Base-by-base conservation (phyloP, 2,888 invertebrate genomes). In the Eupithecia vulgata region DNA sequence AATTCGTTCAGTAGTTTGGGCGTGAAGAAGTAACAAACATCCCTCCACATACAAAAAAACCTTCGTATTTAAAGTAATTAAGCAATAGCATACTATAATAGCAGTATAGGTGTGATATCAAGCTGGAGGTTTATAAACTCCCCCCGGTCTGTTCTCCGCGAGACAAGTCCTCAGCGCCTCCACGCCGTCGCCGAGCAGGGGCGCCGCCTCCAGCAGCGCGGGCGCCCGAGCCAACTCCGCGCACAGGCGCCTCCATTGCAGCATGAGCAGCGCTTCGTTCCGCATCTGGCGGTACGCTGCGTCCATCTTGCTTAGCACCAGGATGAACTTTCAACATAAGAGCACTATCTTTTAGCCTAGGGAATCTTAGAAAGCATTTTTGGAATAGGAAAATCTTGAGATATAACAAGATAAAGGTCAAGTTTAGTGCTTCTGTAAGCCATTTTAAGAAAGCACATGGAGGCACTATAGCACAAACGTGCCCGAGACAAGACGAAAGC, bases 221-320 rank as follows among this genome's bases (percentile, higher is more conserved):
- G 97, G 95, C 35, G 95, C 94, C 82, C 96, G 97, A 2, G 91
- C 91, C 15, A 97, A 95, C 90, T 98, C 97, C 37, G 94, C 95
- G 80, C 96, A 95, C 34, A 98, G 91, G 64, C 97, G 95, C 10
- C 95, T 94, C 89, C 96, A 95, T 88, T 98, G 97, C 78, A 98
- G 91, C 97, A 98, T 98, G 2, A 98, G 92, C 37, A 98, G 89
- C 0, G 97, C 97, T 85, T 98, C 97, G 86, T 98, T 98, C 67
- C 97, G 94, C 97, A 98, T 97, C 85, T 98, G 98, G 15, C 97
- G 94, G 88, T 98, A 97, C 7, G 97, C 97, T 1, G 97, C 96
- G 83, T 98, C 98, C 97, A 97, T 97, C 93, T 98, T 98, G 17
- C 96, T 96, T 13, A 98, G 88, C 0, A 97, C 96, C 72, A 98